A percentile compares a stretch with the other conserved stretches of the same genome.
These are phyloP conservation scores for Drosophila ezoana DNA, from an alignment of 2,888 invertebrate species.

Conservation along the genomic window DNA sequence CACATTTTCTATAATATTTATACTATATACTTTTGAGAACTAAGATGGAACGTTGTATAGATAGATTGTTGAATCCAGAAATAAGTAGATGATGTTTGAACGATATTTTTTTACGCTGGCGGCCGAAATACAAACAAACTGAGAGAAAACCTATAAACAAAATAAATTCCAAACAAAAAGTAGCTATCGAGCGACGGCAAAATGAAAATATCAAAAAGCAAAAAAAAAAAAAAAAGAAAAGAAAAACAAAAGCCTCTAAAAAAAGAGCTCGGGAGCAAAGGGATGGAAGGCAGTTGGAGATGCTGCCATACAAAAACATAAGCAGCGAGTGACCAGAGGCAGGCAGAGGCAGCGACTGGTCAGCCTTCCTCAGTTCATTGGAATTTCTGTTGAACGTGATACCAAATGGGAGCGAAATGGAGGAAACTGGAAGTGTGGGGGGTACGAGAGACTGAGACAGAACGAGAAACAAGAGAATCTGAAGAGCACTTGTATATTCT, in stretches of 20 bases:
- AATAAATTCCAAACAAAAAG: constrained; percentile 52
- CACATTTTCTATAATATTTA: no score
- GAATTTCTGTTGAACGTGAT: constrained; percentile 55
- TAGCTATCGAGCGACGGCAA: constrained; percentile 22
- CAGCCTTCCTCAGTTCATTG: constrained; percentile 53
- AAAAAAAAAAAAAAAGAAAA: background rate
- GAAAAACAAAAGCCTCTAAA: constrained; percentile 26
- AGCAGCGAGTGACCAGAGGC: constrained; percentile 29
- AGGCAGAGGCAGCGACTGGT: constrained; percentile 39
- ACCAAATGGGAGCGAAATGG: constrained; percentile 41
- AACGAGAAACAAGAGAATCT: constrained; percentile 33
- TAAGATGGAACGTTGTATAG: no score
- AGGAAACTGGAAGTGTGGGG: constrained; percentile 36
- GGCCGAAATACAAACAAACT: constrained; percentile 25
- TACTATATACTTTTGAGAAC: no score
- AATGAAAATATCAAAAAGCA: constrained; percentile 47
- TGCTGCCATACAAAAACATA: constrained; percentile 19
- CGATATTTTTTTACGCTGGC: constrained; percentile 55
- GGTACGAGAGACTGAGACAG: background rate
- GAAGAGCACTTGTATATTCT: constrained; percentile 22
- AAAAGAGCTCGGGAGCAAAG: constrained; percentile 1
- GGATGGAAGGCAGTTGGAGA: background rate
- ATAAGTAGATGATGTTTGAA: constrained; percentile 11
- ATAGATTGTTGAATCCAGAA: background rate
- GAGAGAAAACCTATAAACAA: constrained; percentile 24